Conservation (phyloP, 2,888 invertebrate species). For the Scaptomyza tumidula region DNA sequence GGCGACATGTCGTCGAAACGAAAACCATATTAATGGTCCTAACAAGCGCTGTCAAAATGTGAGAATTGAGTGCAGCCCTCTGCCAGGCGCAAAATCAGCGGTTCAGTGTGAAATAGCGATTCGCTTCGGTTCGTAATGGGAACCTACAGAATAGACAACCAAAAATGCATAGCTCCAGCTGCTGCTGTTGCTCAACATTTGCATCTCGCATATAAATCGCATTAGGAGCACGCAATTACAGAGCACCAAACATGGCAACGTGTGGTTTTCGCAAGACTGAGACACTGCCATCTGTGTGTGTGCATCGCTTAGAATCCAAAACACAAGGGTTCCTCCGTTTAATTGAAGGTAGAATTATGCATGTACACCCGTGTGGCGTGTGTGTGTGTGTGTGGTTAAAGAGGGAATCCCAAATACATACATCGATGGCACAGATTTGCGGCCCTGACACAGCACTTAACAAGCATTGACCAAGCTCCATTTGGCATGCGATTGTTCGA, state of each 20-base stretch:
- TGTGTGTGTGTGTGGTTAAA: slow-evolving; percentile 2
- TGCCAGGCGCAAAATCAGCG: slow-evolving; percentile 12
- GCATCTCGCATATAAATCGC: slow-evolving; percentile 77
- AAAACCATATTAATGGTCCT: slow-evolving; percentile 77
- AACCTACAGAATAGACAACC: slow-evolving; percentile 8
- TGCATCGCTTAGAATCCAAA: slow-evolving; percentile 10
- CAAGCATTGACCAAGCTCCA: slow-evolving; percentile 26
- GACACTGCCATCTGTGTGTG: slow-evolving; percentile 17
- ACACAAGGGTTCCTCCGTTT: slow-evolving; percentile 22
- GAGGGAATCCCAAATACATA: slow-evolving; percentile 10
- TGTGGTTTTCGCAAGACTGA: slow-evolving; percentile 33
- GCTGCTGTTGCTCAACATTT: slow-evolving; percentile 54
- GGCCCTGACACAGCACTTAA: slow-evolving; percentile 39
- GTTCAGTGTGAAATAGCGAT: background rate
- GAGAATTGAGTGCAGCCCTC: slow-evolving; percentile 76
- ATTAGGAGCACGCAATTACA: slow-evolving; percentile 66
- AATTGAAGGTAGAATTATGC: slow-evolving; percentile 58
- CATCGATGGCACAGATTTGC: slow-evolving; percentile 36
- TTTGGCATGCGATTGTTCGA: slow-evolving; percentile 22
- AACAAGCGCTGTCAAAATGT: slow-evolving; percentile 77
- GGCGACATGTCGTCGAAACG: slow-evolving; percentile 55
- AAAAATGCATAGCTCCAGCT: slow-evolving; percentile 37
- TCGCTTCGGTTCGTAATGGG: background rate
- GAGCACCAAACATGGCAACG: slow-evolving; percentile 45
- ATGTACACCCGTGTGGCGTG: slow-evolving; percentile 10